Evolutionary conservation across 2,888 invertebrate species (phyloP).

Genomic region (Aspidiotus rigidus): DNA sequence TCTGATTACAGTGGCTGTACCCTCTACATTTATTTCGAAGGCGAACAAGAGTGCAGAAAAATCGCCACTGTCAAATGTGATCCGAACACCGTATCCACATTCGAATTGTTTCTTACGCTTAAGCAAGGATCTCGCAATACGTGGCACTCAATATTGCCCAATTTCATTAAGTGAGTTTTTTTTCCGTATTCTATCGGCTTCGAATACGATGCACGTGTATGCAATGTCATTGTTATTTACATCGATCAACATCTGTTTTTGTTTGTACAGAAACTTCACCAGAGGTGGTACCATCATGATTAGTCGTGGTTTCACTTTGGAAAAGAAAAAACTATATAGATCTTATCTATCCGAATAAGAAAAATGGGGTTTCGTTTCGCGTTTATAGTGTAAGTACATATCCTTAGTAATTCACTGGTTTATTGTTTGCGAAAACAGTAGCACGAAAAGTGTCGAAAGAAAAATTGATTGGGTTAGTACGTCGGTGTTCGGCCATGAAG

Average conservation of each 20-base stretch:
- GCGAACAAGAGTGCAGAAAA: conserved; percentile 56
- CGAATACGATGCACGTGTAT: not conserved
- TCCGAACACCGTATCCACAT: conserved; percentile 77
- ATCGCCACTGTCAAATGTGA: conserved; percentile 78
- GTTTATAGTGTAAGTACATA: too few relatives aligned
- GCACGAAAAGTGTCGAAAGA: too few relatives aligned
- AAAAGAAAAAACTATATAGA: conserved; percentile 84
- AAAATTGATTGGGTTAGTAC: too few relatives aligned
- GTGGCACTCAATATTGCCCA: conserved; percentile 79
- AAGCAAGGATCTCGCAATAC: conserved; percentile 64
- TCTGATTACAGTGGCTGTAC: conserved; percentile 57
- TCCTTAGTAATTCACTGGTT: too few relatives aligned
- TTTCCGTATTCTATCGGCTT: conserved; percentile 11
- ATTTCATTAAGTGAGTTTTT: conserved; percentile 74
- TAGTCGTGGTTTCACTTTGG: conserved; percentile 77
- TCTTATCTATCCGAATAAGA: conserved; percentile 51
- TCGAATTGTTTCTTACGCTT: conserved; percentile 78
- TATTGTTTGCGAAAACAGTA: too few relatives aligned
- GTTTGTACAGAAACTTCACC: conserved; percentile 61
- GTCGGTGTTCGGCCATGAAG: too few relatives aligned
- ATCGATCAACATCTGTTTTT: not conserved
- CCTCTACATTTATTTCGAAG: conserved; percentile 73
- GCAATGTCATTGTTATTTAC: not conserved
- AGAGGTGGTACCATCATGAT: conserved; percentile 79
- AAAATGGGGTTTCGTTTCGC: not conserved